A percentile compares a stretch with the other conserved stretches of the same genome.
phyloP scores from a whole-genome alignment of 2,113 vertebrate genomes.

The Hemichromis elongatus region DNA sequence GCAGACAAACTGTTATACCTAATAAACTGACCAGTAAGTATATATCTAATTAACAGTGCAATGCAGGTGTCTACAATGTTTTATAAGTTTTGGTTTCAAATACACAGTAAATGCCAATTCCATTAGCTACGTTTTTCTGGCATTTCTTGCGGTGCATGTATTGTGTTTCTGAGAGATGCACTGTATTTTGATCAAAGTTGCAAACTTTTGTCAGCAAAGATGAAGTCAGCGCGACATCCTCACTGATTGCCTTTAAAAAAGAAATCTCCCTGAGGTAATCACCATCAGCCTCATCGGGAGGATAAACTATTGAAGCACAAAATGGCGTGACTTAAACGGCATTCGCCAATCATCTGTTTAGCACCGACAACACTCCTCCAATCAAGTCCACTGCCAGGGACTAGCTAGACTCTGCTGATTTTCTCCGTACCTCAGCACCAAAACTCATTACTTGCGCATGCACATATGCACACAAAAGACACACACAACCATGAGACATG shows the following conservation, averaged over 20 bases:
- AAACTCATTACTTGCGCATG: conserved; percentile 44
- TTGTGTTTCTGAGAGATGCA: not conserved
- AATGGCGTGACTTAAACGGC: conserved; percentile 27
- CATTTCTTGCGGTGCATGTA: not conserved
- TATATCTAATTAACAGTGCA: not conserved
- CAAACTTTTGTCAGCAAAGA: not conserved
- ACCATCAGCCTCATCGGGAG: conserved; percentile 32
- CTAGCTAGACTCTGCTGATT: conserved; percentile 34
- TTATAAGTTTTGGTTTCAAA: not conserved
- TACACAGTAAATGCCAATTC: not conserved
- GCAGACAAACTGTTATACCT: not conserved
- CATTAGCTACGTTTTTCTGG: too few species aligned
- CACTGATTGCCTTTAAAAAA: conserved; percentile 34
- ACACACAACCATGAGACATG: not conserved
- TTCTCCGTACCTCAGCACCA: conserved; percentile 55
- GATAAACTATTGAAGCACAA: conserved; percentile 20
- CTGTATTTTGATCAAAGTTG: not conserved
- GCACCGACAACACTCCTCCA: conserved; percentile 1
- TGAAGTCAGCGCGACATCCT: conserved; percentile 35
- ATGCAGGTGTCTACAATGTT: not conserved
- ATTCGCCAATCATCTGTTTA: conserved; percentile 35
- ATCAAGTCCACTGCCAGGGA: conserved; percentile 24
- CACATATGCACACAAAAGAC: not conserved
- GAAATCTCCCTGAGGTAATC: conserved; percentile 43
- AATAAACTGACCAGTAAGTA: not conserved